Conservation (phyloP, 2,888 invertebrate species). For the Clostera curtula region DNA sequence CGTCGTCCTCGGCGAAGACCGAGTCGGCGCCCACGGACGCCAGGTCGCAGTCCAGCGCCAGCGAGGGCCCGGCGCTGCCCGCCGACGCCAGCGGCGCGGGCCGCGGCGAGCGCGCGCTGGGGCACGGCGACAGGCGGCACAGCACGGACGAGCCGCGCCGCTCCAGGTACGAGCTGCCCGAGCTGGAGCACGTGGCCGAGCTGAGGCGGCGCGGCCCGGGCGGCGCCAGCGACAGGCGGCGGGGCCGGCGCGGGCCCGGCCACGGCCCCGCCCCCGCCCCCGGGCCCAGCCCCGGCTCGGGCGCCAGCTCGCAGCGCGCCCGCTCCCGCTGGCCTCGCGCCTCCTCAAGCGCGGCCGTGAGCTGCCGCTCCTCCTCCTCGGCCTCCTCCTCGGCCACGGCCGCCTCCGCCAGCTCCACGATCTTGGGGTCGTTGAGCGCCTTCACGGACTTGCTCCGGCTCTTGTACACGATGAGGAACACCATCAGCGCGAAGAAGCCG, state of each 20-base stretch:
- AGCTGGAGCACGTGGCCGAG: slow-evolving; percentile 89
- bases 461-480: slow-evolving; percentile 92
- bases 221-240: no score
- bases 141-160: slow-evolving; percentile 87
- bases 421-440: slow-evolving; percentile 84
- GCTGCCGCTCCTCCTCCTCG: slow-evolving; percentile 82
- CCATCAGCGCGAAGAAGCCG: slow-evolving; percentile 93
- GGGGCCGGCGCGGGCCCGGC: slow-evolving; percentile 76
- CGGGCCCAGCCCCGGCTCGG: no score
- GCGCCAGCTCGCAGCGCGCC: slow-evolving; percentile 77
- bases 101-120: slow-evolving; percentile 67
- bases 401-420: slow-evolving; percentile 86
- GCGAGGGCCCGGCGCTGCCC: slow-evolving; percentile 83
- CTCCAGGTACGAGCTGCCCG: slow-evolving; percentile 88
- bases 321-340: slow-evolving; percentile 67
- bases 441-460: slow-evolving; percentile 86
- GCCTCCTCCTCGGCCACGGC: slow-evolving; percentile 81
- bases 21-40: slow-evolving; percentile 85
- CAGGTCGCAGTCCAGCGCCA: slow-evolving; percentile 81
- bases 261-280: no score
- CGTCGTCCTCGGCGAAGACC: slow-evolving; percentile 83
- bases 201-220: slow-evolving; percentile 78
- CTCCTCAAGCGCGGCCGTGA: slow-evolving; percentile 84
- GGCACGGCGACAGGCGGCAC: slow-evolving; percentile 86
- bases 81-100: slow-evolving; percentile 87